Base-by-base conservation (phyloP, 2,797 vertebrate species). In the Crenichthys baileyi region DNA sequence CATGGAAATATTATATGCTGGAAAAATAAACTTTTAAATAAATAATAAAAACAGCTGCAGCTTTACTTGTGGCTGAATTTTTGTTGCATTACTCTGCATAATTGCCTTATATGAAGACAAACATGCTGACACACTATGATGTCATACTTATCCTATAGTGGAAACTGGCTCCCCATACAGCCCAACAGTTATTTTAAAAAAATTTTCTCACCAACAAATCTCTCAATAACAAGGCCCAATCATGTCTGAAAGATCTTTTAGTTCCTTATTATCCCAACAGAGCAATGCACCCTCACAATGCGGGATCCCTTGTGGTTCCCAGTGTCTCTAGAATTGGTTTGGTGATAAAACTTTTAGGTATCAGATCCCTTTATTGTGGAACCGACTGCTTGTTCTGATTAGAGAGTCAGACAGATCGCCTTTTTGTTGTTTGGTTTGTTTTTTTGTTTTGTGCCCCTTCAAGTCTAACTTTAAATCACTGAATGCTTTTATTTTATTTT, bases 1-100 rank as follows among this genome's bases (percentile, higher is more conserved):
- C 78, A 73, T 24, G 36, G 2, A 79, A 68, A 78, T 48, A 77
- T 71, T 46, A 73, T 44, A 20, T 63, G 11, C 50, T 7, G n/a
- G 29, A 20, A 72, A 36, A 22, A 36, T 36, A 36, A 36, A 36
- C 36, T 36, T 36, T 36, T 36, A 36, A 36, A 36, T 36, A 15
- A 67, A 26, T 76, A 29, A 20, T 29, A 29, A 36, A 60, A 70
- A 60, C 22, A 36, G 26, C 31, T 50, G 58, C 5, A 63, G 29
- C 26, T 51, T 11, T 22, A n/a, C 20, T 58, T n/a, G 36, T 60
- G n/a, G 39, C 39, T n/a, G 22, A 46, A 44, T 31, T 29, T 0
- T 13, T 56, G 53, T 16, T 13, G 55, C 20, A 15, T 67, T 39
- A 31, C 8, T 39, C 3, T 67, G 9, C 65, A 24, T 22, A 7